Conservation (phyloP, 2,888 invertebrate species). For the Cheiracanthium punctorium region DNA sequence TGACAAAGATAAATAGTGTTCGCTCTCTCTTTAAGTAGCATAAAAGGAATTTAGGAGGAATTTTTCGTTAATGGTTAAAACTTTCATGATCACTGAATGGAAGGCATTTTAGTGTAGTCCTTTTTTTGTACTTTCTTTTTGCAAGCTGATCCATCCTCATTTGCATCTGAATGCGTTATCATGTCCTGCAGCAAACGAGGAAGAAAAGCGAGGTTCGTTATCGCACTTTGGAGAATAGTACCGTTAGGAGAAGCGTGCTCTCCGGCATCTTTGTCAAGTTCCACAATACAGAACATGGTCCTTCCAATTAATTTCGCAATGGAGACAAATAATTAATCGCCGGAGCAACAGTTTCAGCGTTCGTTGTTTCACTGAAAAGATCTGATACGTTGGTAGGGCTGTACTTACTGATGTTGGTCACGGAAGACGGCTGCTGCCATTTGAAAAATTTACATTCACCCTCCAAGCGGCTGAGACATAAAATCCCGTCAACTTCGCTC, state of each 20-base stretch:
- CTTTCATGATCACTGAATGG: not conserved
- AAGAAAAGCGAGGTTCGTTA: not conserved
- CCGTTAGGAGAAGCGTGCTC: slow-evolving; percentile 10
- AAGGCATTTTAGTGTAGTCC: not conserved
- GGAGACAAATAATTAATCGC: slow-evolving; percentile 17
- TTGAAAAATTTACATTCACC: too few relatives aligned
- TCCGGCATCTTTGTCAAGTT: slow-evolving; percentile 7
- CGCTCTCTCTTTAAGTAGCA: not conserved
- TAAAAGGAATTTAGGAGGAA: not conserved
- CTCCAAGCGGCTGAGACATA: too few relatives aligned
- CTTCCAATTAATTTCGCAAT: slow-evolving; percentile 17
- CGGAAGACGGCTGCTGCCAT: too few relatives aligned
- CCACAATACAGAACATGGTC: slow-evolving; percentile 5
- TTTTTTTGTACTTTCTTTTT: not conserved
- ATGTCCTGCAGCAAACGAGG: not conserved
- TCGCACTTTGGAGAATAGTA: slow-evolving; percentile 7
- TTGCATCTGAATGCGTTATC: slow-evolving; percentile 5
- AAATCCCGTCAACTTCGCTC: too few relatives aligned
- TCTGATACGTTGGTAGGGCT: not conserved
- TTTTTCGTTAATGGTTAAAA: not conserved
- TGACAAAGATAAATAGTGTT: not conserved
- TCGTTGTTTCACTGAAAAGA: slow-evolving; percentile 14
- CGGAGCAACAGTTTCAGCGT: not conserved
- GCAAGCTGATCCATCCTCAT: not conserved
- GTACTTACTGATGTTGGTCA: not conserved